A percentile compares a stretch with the other conserved stretches of the same genome.
Conservation (phyloP, 2,797 vertebrate genomes). For the Taenioides sp. region DNA sequence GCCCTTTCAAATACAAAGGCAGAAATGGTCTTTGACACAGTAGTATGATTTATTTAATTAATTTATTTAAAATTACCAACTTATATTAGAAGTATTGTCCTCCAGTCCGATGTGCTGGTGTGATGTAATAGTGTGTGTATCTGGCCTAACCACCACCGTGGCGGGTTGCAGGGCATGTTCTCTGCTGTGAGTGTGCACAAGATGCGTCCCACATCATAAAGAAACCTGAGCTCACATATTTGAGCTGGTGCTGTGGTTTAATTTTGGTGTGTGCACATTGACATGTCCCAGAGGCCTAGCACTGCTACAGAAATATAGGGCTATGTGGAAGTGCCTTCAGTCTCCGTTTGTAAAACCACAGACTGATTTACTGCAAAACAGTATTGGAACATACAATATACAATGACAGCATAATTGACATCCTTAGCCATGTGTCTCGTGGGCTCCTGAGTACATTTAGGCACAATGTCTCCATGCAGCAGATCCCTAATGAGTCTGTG, state of each 20-base stretch:
- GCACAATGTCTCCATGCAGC: constrained; percentile 16
- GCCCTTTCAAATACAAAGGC: neutral
- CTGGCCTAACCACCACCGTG: constrained; percentile 23
- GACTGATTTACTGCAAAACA: neutral
- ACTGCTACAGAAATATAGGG: neutral
- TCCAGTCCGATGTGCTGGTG: constrained; percentile 1
- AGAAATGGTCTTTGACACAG: neutral
- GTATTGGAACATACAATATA: neutral
- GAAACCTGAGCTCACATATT: constrained; percentile 49
- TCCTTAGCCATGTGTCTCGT: constrained; percentile 12
- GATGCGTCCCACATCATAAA: constrained; percentile 29
- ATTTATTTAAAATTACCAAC: neutral
- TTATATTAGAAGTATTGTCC: neutral
- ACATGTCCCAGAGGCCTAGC: constrained; percentile 12
- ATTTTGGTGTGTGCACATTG: constrained; percentile 39
- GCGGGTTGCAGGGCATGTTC: constrained; percentile 32
- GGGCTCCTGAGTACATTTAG: constrained; percentile 47
- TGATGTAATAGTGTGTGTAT: too few species aligned
- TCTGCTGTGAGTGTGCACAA: constrained; percentile 25
- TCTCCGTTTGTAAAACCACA: neutral
- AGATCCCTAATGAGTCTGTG: constrained; percentile 45
- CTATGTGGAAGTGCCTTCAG: neutral
- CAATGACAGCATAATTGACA: neutral
- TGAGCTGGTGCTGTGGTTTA: constrained; percentile 47
- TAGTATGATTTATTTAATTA: neutral